These are phyloP conservation scores for Onchidella celtica DNA, from an alignment of 2,888 invertebrate species.

Conservation along the genomic window DNA sequence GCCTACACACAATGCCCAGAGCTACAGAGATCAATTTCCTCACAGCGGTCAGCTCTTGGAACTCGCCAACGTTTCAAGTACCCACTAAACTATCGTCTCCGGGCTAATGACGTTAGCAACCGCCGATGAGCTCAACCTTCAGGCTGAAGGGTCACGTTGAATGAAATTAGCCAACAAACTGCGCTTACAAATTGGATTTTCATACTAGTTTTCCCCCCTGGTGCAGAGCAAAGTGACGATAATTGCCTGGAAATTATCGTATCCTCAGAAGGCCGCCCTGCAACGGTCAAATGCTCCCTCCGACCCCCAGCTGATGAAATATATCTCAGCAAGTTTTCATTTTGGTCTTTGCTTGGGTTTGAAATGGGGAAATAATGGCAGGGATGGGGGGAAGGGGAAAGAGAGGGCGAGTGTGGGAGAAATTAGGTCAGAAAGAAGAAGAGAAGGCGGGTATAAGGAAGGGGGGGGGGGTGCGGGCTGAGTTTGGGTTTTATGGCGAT, in stretches of 20 bases:
- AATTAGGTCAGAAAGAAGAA: constrained; percentile 18
- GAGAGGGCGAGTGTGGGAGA: constrained; percentile 42
- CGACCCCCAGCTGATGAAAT: no score
- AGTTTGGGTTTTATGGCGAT: no score
- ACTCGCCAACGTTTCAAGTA: no score
- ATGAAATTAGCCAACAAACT: not conserved
- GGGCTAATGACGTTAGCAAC: not conserved
- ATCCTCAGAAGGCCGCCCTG: not conserved
- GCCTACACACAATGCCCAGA: no score
- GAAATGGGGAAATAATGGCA: no score
- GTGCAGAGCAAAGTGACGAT: not conserved
- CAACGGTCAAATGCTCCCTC: not conserved
- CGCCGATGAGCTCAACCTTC: not conserved
- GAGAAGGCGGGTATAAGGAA: constrained; percentile 25
- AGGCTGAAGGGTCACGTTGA: not conserved
- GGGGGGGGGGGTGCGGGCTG: not conserved
- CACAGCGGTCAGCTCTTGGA: no score
- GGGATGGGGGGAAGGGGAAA: no score
- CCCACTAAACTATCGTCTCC: no score
- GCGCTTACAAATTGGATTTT: constrained; percentile 1
- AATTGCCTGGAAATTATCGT: not conserved
- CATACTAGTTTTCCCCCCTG: not conserved
- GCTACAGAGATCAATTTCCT: no score
- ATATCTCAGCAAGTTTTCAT: no score
- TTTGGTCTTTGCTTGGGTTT: no score